Evolutionary conservation across 2,113 vertebrate genomes (phyloP), one percentile per base, ranked within the genome.

Genomic region (Pteruthius melanotis): DNA sequence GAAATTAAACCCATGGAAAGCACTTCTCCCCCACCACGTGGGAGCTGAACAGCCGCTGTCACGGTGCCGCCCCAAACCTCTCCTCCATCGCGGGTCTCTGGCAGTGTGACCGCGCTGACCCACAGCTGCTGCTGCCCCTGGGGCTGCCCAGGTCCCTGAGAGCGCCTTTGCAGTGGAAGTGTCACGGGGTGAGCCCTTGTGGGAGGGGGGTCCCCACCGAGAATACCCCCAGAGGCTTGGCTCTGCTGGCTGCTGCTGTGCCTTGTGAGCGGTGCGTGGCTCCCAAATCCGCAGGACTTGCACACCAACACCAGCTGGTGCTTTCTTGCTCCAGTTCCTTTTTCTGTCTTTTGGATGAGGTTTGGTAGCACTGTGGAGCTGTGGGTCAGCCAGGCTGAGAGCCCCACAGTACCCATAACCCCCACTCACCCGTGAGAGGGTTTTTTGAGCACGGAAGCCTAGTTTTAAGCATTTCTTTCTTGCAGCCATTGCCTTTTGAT

Each of bases 401-500:
- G 47, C 47, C 44, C 42, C 4, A 0, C 27, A 35, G 19, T 3
- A 5, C 53, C 49, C 63, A 0, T 8, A 9, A 24, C 82, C 85
- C 65, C 2, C 64, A 61, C 33, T 49, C 65, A 0, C 57, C 11
- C 11, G 0, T 1, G 21, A 59, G 70, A 56, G 64, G 61, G 37
- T 9, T 49, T 64, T 79, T 33, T n/a, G 27, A 76, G 87, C 27
- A 5, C 3, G 53, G 35, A 44, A 74, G 24, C 86, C 50, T 28
- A 3, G 28, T 9, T 59, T 17, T 6, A 5, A 66, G 33, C n/a
- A 0, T 31, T 82, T 68, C 8, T 78, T 50, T 61, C 23, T 72
- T 53, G 7, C 7, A 84, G 92, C 90, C 95, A 78, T 93, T 94
- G 96, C 97, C 96, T 94, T 89, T 95, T 87, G 94, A 89, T 87